These are phyloP conservation scores for Camponotus vicinus DNA, from an alignment of 1,140 invertebrate genomes.

Conservation along the genomic window DNA sequence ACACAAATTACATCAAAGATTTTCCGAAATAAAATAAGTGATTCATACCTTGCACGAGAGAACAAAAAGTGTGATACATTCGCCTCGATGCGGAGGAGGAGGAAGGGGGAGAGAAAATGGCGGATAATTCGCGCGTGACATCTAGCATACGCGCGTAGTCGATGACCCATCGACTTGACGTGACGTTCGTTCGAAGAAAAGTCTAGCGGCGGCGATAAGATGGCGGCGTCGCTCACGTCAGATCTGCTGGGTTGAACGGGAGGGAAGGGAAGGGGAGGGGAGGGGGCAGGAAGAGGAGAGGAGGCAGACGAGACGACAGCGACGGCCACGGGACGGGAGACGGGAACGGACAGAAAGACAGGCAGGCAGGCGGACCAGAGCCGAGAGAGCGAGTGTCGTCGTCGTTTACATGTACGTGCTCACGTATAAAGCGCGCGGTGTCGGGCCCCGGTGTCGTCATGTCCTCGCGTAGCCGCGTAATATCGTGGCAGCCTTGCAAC, in stretches of 20 bases:
- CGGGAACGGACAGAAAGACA: not conserved
- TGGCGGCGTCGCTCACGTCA: conserved; percentile 50
- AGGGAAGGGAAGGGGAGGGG: too few species aligned
- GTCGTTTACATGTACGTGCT: not conserved
- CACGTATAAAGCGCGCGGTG: conserved; percentile 25
- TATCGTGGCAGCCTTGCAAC: conserved; percentile 28
- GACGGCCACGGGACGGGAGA: not conserved
- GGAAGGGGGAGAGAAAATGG: not conserved
- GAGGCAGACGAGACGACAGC: conserved; percentile 2
- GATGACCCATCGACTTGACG: conserved; percentile 9
- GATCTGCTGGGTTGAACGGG: conserved; percentile 22
- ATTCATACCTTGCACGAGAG: not conserved
- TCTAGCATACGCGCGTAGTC: conserved; percentile 20
- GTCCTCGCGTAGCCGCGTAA: conserved; percentile 41
- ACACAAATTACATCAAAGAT: too few species aligned
- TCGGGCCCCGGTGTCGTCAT: conserved; percentile 34
- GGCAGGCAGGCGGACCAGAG: not conserved
- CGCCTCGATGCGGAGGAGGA: not conserved
- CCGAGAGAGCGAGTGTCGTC: not conserved
- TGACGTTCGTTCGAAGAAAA: conserved; percentile 41
- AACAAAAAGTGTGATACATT: too few species aligned
- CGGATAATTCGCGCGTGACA: not conserved
- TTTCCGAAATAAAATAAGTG: too few species aligned
- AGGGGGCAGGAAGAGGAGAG: not conserved
- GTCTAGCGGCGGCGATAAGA: conserved; percentile 49